A percentile compares a stretch with the other conserved stretches of the same genome.
phyloP scores from a whole-genome alignment of 2,797 vertebrate genomes.

The Heterohyrax brucei region DNA sequence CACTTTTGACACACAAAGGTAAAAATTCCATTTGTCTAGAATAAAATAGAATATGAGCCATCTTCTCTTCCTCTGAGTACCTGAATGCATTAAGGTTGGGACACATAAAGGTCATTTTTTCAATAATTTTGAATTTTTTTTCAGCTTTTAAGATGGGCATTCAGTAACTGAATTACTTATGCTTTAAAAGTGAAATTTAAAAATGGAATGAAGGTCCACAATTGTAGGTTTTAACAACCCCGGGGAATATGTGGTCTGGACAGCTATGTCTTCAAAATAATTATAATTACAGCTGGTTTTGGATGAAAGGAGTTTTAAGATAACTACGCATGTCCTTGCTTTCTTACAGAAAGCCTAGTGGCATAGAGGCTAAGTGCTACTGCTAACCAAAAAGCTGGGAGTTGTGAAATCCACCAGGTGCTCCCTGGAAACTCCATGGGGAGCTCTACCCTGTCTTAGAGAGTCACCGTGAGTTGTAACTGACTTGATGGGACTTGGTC shows the following conservation, averaged over 20 bases:
- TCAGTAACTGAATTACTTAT: conserved; percentile 59
- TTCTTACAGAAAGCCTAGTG: neutral
- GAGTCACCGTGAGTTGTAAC: too few species aligned
- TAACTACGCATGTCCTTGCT: neutral
- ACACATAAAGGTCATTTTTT: conserved; percentile 73
- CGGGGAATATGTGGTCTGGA: conserved; percentile 31
- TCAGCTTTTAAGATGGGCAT: conserved; percentile 42
- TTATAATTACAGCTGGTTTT: conserved; percentile 39
- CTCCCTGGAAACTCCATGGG: too few species aligned
- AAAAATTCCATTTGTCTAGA: conserved; percentile 66
- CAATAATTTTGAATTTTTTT: neutral
- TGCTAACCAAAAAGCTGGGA: too few species aligned
- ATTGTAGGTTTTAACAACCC: conserved; percentile 25
- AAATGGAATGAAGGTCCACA: conserved; percentile 59
- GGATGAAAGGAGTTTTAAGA: conserved; percentile 30
- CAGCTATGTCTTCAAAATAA: conserved; percentile 58
- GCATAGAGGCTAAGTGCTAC: too few species aligned
- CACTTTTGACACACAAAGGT: neutral
- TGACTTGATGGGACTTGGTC: too few species aligned
- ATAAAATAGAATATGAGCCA: conserved; percentile 45
- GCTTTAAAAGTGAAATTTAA: conserved; percentile 50
- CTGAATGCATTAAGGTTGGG: conserved; percentile 67
- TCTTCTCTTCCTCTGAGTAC: conserved; percentile 46
- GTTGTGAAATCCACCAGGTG: too few species aligned
- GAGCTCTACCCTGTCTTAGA: too few species aligned